Conservation (phyloP, 2,888 invertebrate genomes). For the Andrena flavipes region DNA sequence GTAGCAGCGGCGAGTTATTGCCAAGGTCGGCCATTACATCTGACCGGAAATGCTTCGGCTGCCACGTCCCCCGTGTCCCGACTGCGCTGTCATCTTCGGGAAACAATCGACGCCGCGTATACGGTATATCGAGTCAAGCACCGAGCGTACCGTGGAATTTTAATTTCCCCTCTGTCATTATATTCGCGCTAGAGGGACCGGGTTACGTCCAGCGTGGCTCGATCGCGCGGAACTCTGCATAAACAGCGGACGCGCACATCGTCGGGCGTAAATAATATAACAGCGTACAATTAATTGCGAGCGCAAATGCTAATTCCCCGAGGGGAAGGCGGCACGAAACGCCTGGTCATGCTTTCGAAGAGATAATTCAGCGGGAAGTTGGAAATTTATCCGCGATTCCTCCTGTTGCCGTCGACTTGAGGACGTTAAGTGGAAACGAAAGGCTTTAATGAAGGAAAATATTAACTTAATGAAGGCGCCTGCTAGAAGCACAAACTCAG, state of each 20-base stretch:
- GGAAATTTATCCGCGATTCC: not conserved
- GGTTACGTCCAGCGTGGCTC: not conserved
- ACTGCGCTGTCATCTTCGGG: conserved; percentile 45
- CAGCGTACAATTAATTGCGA: conserved; percentile 3
- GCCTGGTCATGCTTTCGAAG: not conserved
- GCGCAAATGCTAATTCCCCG: not conserved
- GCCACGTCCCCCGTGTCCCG: conserved; percentile 42
- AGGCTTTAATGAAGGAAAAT: not conserved
- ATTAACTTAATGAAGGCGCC: conserved; percentile 4
- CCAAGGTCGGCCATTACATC: conserved; percentile 62
- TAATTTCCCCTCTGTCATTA: conserved; percentile 29
- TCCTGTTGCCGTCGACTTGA: not conserved
- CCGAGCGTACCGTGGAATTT: conserved; percentile 28
- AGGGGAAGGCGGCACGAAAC: not conserved
- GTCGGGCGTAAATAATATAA: conserved; percentile 20
- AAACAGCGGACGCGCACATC: not conserved
- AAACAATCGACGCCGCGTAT: conserved; percentile 58
- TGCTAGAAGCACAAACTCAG: not conserved
- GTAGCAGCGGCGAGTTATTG: conserved; percentile 42
- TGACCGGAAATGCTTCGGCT: conserved; percentile 70
- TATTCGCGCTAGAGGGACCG: conserved; percentile 23
- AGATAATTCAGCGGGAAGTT: not conserved
- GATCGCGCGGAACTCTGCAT: not conserved
- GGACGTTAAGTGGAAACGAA: conserved; percentile 1
- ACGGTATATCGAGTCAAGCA: conserved; percentile 32